A percentile compares a stretch with the other conserved stretches of the same genome.
Conservation (phyloP, 2,888 invertebrate species). For the Dorcus parallelipipedus region DNA sequence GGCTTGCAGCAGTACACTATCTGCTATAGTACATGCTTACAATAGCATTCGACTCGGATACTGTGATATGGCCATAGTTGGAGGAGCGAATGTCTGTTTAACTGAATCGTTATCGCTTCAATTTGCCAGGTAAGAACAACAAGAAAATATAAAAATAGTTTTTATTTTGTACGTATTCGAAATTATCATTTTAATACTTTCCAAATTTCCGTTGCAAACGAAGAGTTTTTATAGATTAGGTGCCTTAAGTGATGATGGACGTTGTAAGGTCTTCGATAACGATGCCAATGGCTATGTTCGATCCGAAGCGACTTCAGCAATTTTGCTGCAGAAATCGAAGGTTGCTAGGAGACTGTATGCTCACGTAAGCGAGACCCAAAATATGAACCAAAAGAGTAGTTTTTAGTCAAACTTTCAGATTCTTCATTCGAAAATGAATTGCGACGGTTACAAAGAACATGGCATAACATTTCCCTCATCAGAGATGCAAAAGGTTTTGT, state of each 20-base stretch:
- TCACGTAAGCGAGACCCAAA: slow-evolving; percentile 35
- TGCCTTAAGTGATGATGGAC: slow-evolving; percentile 79
- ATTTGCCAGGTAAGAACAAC: slow-evolving; percentile 63
- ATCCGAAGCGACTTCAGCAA: slow-evolving; percentile 70
- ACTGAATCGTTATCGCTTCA: slow-evolving; percentile 72
- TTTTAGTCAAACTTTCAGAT: slow-evolving; percentile 28
- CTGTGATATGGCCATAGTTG: slow-evolving; percentile 87
- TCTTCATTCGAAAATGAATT: slow-evolving; percentile 41
- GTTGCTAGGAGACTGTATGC: slow-evolving; percentile 53
- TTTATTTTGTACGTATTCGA: not conserved
- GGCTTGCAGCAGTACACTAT: slow-evolving; percentile 91
- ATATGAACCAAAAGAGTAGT: not conserved
- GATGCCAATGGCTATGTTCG: slow-evolving; percentile 78
- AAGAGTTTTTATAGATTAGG: slow-evolving; percentile 53
- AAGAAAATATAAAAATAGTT: not conserved
- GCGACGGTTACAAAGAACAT: slow-evolving; percentile 44
- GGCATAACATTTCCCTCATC: slow-evolving; percentile 44
- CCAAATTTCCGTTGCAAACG: not conserved
- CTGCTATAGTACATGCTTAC: slow-evolving; percentile 82
- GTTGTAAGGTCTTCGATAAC: slow-evolving; percentile 88
- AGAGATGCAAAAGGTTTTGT: slow-evolving; percentile 57
- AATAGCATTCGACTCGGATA: slow-evolving; percentile 72
- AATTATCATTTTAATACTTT: not conserved
- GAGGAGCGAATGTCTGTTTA: slow-evolving; percentile 79
- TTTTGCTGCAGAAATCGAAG: slow-evolving; percentile 67